phyloP scores from a whole-genome alignment of 1,140 invertebrate species.

The Ceratina japonica region DNA sequence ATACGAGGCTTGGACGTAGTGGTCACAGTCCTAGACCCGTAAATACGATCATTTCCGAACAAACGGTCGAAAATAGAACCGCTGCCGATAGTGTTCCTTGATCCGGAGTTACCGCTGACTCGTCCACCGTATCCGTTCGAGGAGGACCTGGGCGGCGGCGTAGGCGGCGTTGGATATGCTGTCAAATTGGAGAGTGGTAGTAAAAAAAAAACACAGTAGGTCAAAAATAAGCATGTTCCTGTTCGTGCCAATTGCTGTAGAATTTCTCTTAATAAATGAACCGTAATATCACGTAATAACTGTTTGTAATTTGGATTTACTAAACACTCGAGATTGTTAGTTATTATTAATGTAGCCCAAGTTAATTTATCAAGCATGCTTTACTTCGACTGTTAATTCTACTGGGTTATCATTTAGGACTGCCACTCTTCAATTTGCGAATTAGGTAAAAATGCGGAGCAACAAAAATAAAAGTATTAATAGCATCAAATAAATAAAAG shows the following conservation, averaged over 20 bases:
- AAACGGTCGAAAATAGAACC: conserved; percentile 68
- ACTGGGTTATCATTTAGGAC: background rate
- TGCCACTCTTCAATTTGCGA: conserved; percentile 36
- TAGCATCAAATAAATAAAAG: background rate
- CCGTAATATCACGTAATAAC: too few species aligned
- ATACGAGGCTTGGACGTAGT: conserved; percentile 48
- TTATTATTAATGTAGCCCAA: conserved; percentile 7
- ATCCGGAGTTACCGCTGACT: conserved; percentile 60
- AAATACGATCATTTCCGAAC: conserved; percentile 61
- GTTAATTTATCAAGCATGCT: conserved; percentile 16
- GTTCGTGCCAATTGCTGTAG: too few species aligned
- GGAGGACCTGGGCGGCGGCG: conserved; percentile 70
- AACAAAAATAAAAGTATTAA: too few species aligned
- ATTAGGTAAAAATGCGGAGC: background rate
- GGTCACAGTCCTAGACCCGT: conserved; percentile 39
- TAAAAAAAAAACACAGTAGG: conserved; percentile 15
- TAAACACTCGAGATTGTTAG: background rate
- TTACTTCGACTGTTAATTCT: background rate
- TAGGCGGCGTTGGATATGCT: conserved; percentile 54
- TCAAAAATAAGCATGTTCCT: background rate
- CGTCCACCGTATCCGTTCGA: conserved; percentile 51
- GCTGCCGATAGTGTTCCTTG: conserved; percentile 68
- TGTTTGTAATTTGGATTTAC: too few species aligned
- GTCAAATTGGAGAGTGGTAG: conserved; percentile 50
- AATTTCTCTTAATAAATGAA: too few species aligned